Conservation (phyloP, 2,888 invertebrate genomes). For the Leptodirus hochenwartii region DNA sequence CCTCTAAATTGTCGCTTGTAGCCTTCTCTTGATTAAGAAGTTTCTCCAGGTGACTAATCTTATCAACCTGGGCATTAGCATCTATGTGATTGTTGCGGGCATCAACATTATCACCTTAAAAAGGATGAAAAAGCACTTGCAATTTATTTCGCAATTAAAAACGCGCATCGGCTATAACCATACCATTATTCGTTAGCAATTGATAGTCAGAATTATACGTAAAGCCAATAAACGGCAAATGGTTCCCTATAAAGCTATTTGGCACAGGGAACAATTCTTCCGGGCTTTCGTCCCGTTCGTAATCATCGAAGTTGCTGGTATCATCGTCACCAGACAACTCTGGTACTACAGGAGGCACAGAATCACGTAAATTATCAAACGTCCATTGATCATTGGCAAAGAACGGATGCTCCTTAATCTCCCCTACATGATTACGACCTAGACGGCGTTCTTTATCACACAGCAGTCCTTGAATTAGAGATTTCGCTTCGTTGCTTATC, state of each 20-base stretch:
- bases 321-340: conserved; percentile 93
- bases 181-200: conserved; percentile 31
- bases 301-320: conserved; percentile 95
- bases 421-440: conserved; percentile 82
- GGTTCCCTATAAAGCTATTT: conserved; percentile 96
- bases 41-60: conserved; percentile 57
- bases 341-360: conserved; percentile 93
- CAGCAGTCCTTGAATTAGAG: conserved; percentile 82
- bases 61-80: conserved; percentile 31
- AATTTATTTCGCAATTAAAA: too few species aligned
- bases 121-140: too few species aligned
- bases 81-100: conserved; percentile 37
- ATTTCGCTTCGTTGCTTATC: conserved; percentile 73
- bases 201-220: conserved; percentile 93
- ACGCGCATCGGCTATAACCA: conserved; percentile 10
- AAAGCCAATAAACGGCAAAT: conserved; percentile 80
- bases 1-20: conserved; percentile 53
- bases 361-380: conserved; percentile 85
- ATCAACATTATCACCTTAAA: conserved; percentile 43
- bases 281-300: conserved; percentile 82
- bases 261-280: conserved; percentile 93
- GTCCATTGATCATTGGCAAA: conserved; percentile 97
- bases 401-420: conserved; percentile 88
- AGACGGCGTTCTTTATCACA: conserved; percentile 81
- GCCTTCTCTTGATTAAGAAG: conserved; percentile 57